Evolutionary conservation across 1,140 invertebrate genomes (phyloP).

Genomic region (Nebria ingens): DNA sequence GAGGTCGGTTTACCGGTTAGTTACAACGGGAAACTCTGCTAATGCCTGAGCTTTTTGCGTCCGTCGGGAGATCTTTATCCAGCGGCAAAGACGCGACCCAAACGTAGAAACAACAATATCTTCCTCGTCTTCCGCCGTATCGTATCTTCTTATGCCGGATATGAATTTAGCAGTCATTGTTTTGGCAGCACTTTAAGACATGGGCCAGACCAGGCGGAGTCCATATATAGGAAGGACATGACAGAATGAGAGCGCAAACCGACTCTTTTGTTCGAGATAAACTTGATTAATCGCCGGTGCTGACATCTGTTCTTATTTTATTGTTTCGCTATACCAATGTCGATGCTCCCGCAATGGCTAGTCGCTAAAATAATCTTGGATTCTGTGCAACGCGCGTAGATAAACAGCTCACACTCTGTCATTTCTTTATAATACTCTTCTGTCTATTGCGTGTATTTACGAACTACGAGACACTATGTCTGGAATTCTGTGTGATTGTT

Average conservation of each 20-base stretch:
- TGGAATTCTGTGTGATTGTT: too few relatives aligned
- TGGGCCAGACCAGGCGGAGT: not conserved
- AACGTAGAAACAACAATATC: not conserved
- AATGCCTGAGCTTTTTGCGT: not conserved
- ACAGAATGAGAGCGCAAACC: not conserved
- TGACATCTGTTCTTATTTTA: constrained; percentile 6
- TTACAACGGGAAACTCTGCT: not conserved
- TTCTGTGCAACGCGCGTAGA: not conserved
- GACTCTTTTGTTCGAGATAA: not conserved
- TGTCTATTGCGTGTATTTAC: too few relatives aligned
- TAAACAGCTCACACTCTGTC: constrained; percentile 1
- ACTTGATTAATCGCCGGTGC: constrained; percentile 2
- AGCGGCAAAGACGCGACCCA: too few relatives aligned
- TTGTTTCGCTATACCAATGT: not conserved
- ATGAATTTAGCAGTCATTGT: constrained; percentile 8
- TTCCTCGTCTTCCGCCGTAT: not conserved
- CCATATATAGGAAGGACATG: constrained; percentile 2
- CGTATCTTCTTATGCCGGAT: not conserved
- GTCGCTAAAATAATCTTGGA: not conserved
- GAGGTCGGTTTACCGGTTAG: not conserved
- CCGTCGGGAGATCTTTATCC: constrained; percentile 5
- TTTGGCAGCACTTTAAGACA: constrained; percentile 1
- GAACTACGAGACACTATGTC: too few relatives aligned
- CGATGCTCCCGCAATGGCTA: not conserved
- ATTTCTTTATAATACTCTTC: too few relatives aligned